A percentile compares a stretch with the other conserved stretches of the same genome.
phyloP scores from a whole-genome alignment of 1,140 invertebrate species.

The Drosophila serrata region DNA sequence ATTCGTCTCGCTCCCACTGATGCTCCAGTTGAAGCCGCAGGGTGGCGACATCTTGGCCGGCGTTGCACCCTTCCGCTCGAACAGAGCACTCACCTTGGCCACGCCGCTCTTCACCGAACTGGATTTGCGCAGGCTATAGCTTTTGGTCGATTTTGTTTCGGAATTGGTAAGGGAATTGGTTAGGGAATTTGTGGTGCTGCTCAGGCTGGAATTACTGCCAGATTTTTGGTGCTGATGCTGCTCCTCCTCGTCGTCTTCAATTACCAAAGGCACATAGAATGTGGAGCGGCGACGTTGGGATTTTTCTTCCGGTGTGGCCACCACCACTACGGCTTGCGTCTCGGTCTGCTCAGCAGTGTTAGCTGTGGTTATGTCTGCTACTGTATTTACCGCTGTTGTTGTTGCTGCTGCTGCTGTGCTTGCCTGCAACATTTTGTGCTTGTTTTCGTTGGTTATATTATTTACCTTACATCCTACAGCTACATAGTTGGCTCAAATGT shows the following conservation, averaged over 20 bases:
- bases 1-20: constrained; percentile 63
- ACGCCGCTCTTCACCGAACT: constrained; percentile 61
- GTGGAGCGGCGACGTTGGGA: constrained; percentile 86
- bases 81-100: constrained; percentile 69
- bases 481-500: constrained; percentile 9
- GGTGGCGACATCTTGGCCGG: constrained; percentile 73
- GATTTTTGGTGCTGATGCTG: constrained; percentile 21
- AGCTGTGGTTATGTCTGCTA: constrained; percentile 7
- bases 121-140: constrained; percentile 55
- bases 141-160: constrained; percentile 21
- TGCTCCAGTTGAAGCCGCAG: constrained; percentile 84
- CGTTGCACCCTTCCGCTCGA: constrained; percentile 56
- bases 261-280: constrained; percentile 88
- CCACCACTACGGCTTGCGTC: constrained; percentile 27
- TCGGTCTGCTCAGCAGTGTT: constrained; percentile 37
- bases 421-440: constrained; percentile 77
- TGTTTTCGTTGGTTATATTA: constrained; percentile 38
- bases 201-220: constrained; percentile 52
- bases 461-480: constrained; percentile 15
- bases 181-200: constrained; percentile 41
- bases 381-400: constrained; percentile 45
- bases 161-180: constrained; percentile 24
- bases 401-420: constrained; percentile 61
- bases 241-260: constrained; percentile 74
- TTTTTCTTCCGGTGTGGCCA: constrained; percentile 73